Evolutionary conservation across 2,113 vertebrate species (phyloP).

Genomic region (Melanostigma gelatinosum): DNA sequence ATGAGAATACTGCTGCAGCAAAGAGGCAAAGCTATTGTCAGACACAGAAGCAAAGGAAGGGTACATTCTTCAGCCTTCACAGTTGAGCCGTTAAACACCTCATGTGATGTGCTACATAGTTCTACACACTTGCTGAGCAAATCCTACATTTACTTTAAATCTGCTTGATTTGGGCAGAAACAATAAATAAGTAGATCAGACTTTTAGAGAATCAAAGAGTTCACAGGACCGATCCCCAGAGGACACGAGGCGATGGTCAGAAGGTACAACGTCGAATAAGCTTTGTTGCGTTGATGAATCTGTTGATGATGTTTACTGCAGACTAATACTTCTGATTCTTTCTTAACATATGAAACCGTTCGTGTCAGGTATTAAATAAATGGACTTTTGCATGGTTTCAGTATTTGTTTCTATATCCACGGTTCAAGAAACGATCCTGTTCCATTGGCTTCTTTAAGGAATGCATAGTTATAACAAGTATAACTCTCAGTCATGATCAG

Average conservation of each 20-base stretch:
- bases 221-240: not conserved
- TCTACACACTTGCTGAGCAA: not conserved
- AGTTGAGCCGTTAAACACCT: not conserved
- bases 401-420: constrained; percentile 11
- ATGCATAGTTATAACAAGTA: not conserved
- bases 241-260: not conserved
- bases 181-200: not conserved
- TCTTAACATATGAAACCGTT: constrained; percentile 14
- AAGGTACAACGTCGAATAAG: not conserved
- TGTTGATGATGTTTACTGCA: constrained; percentile 1
- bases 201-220: not conserved
- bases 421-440: not conserved
- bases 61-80: not conserved
- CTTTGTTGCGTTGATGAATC: not conserved
- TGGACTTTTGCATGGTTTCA: constrained; percentile 10
- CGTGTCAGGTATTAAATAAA: constrained; percentile 51
- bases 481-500: not conserved
- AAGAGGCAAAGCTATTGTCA: not conserved
- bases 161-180: not conserved
- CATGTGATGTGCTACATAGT: not conserved
- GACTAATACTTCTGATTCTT: not conserved
- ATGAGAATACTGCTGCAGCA: not conserved
- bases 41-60: too few relatives aligned
- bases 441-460: not conserved
- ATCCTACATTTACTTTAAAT: not conserved